A percentile compares a stretch with the other conserved stretches of the same genome.
Evolutionary conservation across 2,113 vertebrate genomes (phyloP).

Genomic region (Amazona guildingii): DNA sequence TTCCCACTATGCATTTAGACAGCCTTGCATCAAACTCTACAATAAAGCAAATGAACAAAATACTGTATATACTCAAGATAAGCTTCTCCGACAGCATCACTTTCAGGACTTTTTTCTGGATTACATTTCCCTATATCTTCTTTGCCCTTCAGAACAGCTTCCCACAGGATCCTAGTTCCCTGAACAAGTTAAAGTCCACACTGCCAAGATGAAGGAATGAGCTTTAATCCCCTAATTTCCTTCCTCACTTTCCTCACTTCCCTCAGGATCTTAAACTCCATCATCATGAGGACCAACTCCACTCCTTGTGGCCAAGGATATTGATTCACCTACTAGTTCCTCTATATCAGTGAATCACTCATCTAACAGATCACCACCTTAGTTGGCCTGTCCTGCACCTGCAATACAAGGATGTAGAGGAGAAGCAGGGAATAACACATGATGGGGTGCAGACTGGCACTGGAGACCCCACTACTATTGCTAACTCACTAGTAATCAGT

Average conservation of each 20-base stretch:
- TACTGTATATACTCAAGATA: accelerated
- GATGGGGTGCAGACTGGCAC: neutral
- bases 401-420: neutral
- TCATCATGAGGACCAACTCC: neutral
- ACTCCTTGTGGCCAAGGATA: neutral
- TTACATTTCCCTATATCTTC: neutral
- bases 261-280: neutral
- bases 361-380: neutral
- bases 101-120: neutral
- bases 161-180: neutral
- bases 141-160: neutral
- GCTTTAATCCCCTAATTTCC: neutral
- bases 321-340: neutral
- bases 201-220: neutral
- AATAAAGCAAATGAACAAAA: neutral
- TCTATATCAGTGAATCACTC: neutral
- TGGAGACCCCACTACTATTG: neutral
- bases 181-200: neutral
- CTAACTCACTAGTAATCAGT: neutral
- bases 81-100: neutral
- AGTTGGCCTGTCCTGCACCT: neutral
- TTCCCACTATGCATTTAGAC: neutral
- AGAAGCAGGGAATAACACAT: neutral
- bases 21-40: neutral
- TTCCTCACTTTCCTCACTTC: neutral